Conservation (phyloP, 2,113 vertebrate species). For the Azemiops feae region DNA sequence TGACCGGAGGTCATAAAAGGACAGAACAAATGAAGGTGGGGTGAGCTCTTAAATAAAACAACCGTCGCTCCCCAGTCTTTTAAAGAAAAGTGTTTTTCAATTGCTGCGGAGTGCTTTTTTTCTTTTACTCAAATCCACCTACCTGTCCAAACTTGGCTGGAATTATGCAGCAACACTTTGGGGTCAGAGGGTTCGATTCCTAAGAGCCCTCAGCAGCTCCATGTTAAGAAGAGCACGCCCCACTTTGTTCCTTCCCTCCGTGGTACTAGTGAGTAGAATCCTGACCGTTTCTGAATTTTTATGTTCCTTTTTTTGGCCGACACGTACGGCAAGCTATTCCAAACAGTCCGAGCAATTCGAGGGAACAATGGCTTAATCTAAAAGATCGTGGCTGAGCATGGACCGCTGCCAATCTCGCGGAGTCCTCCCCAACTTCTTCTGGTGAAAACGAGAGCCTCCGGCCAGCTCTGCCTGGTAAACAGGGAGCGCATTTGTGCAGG, state of each 20-base stretch:
- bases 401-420: not conserved
- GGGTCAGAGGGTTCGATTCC: not conserved
- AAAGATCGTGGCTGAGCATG: not conserved
- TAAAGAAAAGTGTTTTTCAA: not conserved
- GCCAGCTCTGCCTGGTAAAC: slow-evolving; percentile 38
- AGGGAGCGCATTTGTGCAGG: slow-evolving; percentile 29
- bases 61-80: not conserved
- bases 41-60: not conserved
- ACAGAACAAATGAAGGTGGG: not conserved
- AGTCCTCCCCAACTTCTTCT: slow-evolving; percentile 30
- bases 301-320: not conserved
- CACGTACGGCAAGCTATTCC: not conserved
- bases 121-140: not conserved
- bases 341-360: not conserved
- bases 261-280: not conserved
- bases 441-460: slow-evolving; percentile 42
- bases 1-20: not conserved
- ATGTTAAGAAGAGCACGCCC: not conserved
- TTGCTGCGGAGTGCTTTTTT: not conserved
- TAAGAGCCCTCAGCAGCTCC: not conserved
- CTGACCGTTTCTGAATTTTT: not conserved
- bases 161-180: not conserved
- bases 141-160: not conserved
- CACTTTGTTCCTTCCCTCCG: not conserved
- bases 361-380: not conserved